Evolutionary conservation across 2,797 vertebrate genomes (phyloP).

Genomic region (Cynodonichthys magdalenae): DNA sequence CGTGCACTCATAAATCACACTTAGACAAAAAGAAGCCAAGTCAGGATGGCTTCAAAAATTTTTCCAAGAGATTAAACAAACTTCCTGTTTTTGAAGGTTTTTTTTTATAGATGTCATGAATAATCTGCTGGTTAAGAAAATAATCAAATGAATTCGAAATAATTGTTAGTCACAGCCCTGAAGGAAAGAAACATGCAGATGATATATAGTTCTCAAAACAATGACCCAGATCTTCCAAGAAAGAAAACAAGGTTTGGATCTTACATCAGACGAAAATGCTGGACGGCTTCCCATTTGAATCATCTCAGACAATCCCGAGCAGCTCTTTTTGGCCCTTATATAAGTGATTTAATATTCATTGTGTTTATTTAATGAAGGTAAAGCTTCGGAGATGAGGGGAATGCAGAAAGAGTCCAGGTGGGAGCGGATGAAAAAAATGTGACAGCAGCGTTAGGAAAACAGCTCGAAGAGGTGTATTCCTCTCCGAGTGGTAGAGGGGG

Average conservation of each 20-base stretch:
- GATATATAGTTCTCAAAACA: neutral
- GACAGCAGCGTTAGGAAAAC: slow-evolving; percentile 60
- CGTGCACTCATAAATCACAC: too few relatives aligned
- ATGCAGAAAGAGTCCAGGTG: slow-evolving; percentile 14
- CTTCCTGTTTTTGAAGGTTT: neutral
- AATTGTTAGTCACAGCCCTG: neutral
- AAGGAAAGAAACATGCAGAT: neutral
- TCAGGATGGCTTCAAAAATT: too few relatives aligned
- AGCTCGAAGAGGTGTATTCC: slow-evolving; percentile 55
- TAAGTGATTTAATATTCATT: slow-evolving; percentile 65
- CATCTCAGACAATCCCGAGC: slow-evolving; percentile 45
- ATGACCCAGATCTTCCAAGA: slow-evolving; percentile 5
- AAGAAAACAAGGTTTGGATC: slow-evolving; percentile 3
- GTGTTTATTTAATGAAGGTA: slow-evolving; percentile 41
- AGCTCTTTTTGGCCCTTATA: slow-evolving; percentile 48
- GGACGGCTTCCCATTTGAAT: slow-evolving; percentile 36
- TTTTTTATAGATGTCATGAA: neutral
- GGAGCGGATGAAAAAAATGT: slow-evolving; percentile 47
- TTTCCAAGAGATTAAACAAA: neutral
- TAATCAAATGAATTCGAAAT: neutral
- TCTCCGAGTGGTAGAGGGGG: neutral
- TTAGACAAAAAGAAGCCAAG: too few relatives aligned
- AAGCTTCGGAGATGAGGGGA: slow-evolving; percentile 17
- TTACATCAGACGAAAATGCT: slow-evolving; percentile 5
- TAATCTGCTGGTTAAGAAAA: neutral